Conservation (phyloP, 2,888 invertebrate species). For the Caradrina clavipalpis region DNA sequence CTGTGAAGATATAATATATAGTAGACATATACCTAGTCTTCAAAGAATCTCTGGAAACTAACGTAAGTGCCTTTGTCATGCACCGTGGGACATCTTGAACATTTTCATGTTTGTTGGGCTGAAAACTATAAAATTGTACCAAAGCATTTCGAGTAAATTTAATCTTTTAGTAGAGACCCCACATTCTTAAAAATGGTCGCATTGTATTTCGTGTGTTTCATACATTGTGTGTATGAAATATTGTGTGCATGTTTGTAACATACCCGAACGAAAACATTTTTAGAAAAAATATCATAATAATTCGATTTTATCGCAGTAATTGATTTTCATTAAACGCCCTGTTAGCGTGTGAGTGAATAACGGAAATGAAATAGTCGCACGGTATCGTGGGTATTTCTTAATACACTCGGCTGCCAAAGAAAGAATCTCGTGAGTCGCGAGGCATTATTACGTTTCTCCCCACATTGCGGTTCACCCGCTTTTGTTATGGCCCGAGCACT, state of each 20-base stretch:
- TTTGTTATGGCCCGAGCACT: constrained; percentile 65
- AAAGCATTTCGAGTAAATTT: not conserved
- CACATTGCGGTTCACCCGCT: constrained; percentile 63
- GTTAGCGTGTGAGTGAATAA: constrained; percentile 57
- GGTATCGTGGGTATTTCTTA: constrained; percentile 73
- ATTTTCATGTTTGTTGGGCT: constrained; percentile 7
- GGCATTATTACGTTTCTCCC: constrained; percentile 71
- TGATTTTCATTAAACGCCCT: constrained; percentile 44
- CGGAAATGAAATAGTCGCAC: constrained; percentile 72
- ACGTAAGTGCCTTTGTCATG: constrained; percentile 25
- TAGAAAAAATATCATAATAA: constrained; percentile 4
- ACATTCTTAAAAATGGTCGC: too few relatives aligned
- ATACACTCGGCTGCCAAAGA: constrained; percentile 74
- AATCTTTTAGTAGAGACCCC: too few relatives aligned
- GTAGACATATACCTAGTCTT: not conserved
- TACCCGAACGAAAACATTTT: not conserved
- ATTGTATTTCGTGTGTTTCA: too few relatives aligned
- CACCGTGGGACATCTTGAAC: not conserved
- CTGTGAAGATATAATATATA: too few relatives aligned
- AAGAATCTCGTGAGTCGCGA: constrained; percentile 71
- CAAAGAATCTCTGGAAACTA: constrained; percentile 5
- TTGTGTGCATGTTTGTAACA: too few relatives aligned
- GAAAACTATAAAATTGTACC: not conserved
- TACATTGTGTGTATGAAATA: too few relatives aligned
- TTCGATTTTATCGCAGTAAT: constrained; percentile 22